Base-by-base conservation (phyloP, 2,113 vertebrate genomes). In the Kryptolebias marmoratus region DNA sequence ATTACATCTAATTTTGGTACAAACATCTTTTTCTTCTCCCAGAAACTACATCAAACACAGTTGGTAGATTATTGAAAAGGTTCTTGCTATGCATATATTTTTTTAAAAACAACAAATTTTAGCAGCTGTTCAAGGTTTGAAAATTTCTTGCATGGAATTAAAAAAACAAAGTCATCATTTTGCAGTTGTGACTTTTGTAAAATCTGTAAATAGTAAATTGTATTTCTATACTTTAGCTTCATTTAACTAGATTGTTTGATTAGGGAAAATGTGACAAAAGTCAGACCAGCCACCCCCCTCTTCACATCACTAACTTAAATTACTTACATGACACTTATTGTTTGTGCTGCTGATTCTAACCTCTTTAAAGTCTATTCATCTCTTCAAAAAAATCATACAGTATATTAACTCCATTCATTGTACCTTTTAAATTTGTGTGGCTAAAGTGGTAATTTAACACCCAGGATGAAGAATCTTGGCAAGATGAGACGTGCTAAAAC, bases 401-500 rank as follows among this genome's bases (percentile, higher is more conserved):
- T 32, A 18, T 45, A 71, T 72, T 47, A 77, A 60, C 64, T 69
- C 8, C n/a, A 58, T 61, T 79, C 55, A 76, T 68, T 30, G 18
- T 54, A 48, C 53, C 54, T 44, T 58, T 73, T 64, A 56, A 58
- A 84, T 79, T 36, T 53, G 49, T 71, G 59, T 44, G 68, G 79
- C 77, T 75, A 39, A 80, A 50, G 60, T 57, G 69, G 58, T 7
- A 75, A 77, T 48, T 30, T 64, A 54, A 22, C 10, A 66, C 59
- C 28, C 16, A 16, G 66, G 53, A 76, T 39, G 71, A 58, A 77
- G 50, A 52, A 60, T 53, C 59, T 71, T 69, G 71, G 62, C 55
- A 11, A 72, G 76, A 67, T 1, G 31, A 75, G 76, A 79, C 85
- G 58, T 30, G 82, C 73, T 62, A 57, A 76, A 85, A 79, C 78